phyloP scores from a whole-genome alignment of 2,113 vertebrate species.

The Cnemophilus loriae region DNA sequence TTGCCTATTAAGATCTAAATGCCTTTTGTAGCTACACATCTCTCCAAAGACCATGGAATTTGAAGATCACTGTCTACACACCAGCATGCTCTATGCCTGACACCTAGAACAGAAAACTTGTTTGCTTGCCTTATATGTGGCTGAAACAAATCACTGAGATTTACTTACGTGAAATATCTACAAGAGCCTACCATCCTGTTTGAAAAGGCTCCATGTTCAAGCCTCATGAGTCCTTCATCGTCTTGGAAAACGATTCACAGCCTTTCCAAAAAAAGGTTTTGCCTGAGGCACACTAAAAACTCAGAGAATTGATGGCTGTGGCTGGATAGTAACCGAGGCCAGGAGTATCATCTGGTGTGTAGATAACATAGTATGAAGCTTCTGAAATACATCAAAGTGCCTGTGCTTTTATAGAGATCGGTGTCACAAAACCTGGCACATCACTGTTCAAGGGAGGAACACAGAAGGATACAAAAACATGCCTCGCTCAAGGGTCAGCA shows the following conservation, averaged over 20 bases:
- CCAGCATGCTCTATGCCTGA: background rate
- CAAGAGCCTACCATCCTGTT: background rate
- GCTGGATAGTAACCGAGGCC: background rate
- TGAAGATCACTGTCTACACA: background rate
- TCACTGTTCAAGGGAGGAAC: conserved; percentile 21
- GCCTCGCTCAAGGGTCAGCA: background rate
- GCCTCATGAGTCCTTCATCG: background rate
- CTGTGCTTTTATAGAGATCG: conserved; percentile 2
- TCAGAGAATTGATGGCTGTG: background rate
- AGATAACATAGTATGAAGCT: conserved; percentile 19
- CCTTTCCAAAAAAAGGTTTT: background rate
- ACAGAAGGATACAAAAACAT: conserved; percentile 10
- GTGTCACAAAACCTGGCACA: background rate
- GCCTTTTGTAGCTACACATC: background rate
- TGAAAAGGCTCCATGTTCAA: background rate
- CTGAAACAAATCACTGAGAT: background rate
- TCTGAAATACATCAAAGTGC: conserved; percentile 28
- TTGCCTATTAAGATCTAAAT: background rate
- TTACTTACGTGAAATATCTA: background rate
- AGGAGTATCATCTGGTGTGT: conserved; percentile 34
- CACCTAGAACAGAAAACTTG: background rate
- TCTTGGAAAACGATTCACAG: background rate
- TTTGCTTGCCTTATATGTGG: background rate
- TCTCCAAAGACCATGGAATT: background rate
- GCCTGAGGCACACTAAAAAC: background rate